These are phyloP conservation scores for Oxyruncus cristatus DNA, from an alignment of 2,113 vertebrate genomes.

Conservation along the genomic window DNA sequence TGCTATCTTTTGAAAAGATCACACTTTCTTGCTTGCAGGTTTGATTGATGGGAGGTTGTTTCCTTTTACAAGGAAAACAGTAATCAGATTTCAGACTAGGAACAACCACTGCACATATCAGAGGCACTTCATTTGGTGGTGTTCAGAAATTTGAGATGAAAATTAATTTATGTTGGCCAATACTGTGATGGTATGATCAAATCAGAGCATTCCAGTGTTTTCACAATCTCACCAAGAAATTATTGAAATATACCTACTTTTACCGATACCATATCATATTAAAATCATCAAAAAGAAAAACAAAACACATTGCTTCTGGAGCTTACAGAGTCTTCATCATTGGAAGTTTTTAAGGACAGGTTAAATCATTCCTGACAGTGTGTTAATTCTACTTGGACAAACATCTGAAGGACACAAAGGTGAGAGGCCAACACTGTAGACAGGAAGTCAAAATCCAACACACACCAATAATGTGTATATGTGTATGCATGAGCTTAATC, in stretches of 20 bases:
- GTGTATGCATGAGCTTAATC: background rate
- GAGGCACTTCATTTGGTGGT: background rate
- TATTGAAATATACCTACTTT: background rate
- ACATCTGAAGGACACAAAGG: fast-evolving
- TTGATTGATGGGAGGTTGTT: background rate
- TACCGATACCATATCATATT: background rate
- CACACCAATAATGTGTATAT: background rate
- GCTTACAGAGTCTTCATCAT: background rate
- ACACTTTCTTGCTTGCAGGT: background rate
- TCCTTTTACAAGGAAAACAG: background rate
- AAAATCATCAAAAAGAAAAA: background rate
- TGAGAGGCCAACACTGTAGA: background rate
- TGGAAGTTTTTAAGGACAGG: background rate
- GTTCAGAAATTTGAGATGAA: background rate
- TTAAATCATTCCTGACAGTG: background rate
- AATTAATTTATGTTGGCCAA: background rate
- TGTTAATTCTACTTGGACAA: background rate
- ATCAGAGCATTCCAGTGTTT: background rate
- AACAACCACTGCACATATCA: background rate
- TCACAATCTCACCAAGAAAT: background rate
- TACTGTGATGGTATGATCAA: background rate
- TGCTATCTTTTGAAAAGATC: background rate
- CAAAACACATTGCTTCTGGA: background rate
- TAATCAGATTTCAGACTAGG: background rate
- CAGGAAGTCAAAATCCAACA: background rate